phyloP scores from a whole-genome alignment of 2,113 vertebrate genomes.

The Cyphomyrus plagiostoma region DNA sequence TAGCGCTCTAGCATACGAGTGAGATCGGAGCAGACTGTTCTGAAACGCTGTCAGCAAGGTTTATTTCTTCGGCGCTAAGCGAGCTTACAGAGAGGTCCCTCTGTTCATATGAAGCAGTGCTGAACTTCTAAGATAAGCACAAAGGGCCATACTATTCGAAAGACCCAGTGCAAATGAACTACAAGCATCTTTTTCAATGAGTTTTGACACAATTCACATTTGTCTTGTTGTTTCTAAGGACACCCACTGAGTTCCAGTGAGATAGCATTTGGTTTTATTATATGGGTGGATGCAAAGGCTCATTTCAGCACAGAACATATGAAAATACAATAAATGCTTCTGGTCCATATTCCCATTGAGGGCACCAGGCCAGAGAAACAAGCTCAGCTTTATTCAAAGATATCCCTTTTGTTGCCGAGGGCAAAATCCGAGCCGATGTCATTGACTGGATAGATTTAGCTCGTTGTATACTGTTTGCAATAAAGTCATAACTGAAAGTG shows the following conservation, averaged over 20 bases:
- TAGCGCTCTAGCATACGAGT: background rate
- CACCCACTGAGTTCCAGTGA: slow-evolving; percentile 45
- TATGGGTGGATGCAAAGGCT: background rate
- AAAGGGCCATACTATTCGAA: slow-evolving; percentile 31
- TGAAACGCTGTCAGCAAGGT: background rate
- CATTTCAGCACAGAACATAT: background rate
- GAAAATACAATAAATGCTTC: background rate
- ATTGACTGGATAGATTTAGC: background rate
- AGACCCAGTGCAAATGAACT: slow-evolving; percentile 26
- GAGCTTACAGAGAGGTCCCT: background rate
- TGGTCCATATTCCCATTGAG: background rate
- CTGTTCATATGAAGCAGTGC: slow-evolving; percentile 16
- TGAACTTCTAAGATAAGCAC: slow-evolving; percentile 23
- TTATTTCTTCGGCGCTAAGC: background rate
- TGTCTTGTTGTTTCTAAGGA: slow-evolving; percentile 42
- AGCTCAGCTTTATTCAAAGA: background rate
- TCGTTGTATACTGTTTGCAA: background rate
- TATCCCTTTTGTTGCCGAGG: background rate
- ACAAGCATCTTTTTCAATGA: slow-evolving; percentile 46
- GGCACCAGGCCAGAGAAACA: background rate
- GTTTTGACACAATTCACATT: slow-evolving; percentile 52
- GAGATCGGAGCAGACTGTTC: background rate
- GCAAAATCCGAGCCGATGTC: background rate
- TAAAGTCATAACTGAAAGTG: background rate
- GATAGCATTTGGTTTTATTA: slow-evolving; percentile 2